A percentile compares a stretch with the other conserved stretches of the same genome.
These are phyloP conservation scores for Myiozetetes cayanensis DNA, from an alignment of 2,113 vertebrate genomes.

Conservation along the genomic window DNA sequence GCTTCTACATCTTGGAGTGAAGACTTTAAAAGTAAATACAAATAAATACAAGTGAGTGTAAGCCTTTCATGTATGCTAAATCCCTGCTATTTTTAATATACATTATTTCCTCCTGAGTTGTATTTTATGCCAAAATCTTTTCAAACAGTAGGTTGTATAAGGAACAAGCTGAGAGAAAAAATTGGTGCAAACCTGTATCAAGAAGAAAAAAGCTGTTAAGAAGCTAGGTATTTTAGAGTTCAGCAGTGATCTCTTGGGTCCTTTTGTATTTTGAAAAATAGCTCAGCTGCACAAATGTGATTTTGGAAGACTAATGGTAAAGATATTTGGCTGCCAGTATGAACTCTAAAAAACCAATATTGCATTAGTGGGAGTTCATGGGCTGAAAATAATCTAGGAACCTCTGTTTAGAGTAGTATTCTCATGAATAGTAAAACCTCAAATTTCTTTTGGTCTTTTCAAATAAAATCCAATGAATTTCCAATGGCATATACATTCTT, in stretches of 20 bases:
- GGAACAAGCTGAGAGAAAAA: neutral
- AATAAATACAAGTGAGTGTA: neutral
- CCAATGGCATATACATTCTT: neutral
- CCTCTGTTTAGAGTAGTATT: neutral
- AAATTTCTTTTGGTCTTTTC: neutral
- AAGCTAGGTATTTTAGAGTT: neutral
- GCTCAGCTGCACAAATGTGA: neutral
- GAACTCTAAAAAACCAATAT: neutral
- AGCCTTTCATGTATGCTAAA: neutral
- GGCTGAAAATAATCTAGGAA: neutral
- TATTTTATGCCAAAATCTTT: neutral
- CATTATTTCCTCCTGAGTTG: neutral
- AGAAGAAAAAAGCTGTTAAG: neutral
- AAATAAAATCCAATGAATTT: neutral
- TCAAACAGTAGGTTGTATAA: neutral
- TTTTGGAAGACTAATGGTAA: neutral
- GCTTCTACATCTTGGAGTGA: neutral
- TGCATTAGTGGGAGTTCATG: neutral
- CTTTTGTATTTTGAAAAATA: neutral
- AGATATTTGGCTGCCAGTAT: neutral
- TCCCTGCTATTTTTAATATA: neutral
- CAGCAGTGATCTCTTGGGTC: neutral
- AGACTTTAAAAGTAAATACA: neutral
- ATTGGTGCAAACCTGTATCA: neutral
- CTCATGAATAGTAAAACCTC: neutral